These are phyloP conservation scores for Leptopilina boulardi DNA, from an alignment of 1,140 invertebrate species.

Conservation along the genomic window DNA sequence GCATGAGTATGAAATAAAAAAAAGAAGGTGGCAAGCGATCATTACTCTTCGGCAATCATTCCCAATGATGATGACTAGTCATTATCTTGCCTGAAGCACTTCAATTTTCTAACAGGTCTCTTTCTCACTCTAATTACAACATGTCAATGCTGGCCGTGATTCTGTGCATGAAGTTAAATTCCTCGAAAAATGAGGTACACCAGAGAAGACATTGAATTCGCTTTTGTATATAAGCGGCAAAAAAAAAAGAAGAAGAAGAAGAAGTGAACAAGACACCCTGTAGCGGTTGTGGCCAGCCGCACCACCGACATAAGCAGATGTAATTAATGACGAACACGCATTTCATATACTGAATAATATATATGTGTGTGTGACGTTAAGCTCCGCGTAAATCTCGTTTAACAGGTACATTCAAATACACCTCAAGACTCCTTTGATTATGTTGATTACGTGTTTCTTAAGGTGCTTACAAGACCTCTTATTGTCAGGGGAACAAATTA, in stretches of 20 bases:
- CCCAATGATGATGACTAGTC: constrained; percentile 46
- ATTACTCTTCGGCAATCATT: constrained; percentile 47
- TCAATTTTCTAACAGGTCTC: constrained; percentile 47
- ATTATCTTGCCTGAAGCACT: constrained; percentile 46
- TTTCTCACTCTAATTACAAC: constrained; percentile 42
- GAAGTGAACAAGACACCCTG: constrained; percentile 37
- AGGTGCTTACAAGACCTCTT: neutral
- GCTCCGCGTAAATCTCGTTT: neutral
- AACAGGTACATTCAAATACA: neutral
- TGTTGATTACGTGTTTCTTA: neutral
- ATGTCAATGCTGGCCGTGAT: constrained; percentile 34
- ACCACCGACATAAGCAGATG: neutral
- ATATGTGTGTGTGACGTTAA: neutral
- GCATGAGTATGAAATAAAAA: constrained; percentile 40
- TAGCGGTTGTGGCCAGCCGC: neutral
- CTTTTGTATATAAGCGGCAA: constrained; percentile 7
- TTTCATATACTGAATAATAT: too few relatives aligned
- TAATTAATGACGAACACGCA: constrained; percentile 4
- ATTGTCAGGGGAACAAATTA: neutral
- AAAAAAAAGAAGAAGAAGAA: constrained; percentile 26
- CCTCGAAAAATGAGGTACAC: neutral
- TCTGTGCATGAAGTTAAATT: constrained; percentile 38
- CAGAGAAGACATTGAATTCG: constrained; percentile 32
- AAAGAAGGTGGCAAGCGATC: constrained; percentile 51
- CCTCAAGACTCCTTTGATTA: neutral